Evolutionary conservation across 2,113 vertebrate genomes (phyloP).

Genomic region (Oceanodroma tethys): DNA sequence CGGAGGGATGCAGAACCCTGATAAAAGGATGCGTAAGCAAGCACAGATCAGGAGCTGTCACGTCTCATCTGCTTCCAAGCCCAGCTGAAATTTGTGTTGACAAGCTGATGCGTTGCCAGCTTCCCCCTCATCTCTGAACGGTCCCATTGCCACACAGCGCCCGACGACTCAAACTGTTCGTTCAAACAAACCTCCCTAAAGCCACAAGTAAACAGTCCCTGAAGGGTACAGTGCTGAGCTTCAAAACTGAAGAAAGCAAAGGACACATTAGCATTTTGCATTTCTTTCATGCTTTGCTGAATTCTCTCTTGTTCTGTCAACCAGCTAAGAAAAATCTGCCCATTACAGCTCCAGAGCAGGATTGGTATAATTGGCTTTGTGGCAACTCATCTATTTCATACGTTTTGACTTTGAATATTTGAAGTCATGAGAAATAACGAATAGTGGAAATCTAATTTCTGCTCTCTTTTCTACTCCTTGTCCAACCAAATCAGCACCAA

Average conservation of each 20-base stretch:
- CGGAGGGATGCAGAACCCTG: neutral
- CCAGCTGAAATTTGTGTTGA: neutral
- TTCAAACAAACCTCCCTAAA: neutral
- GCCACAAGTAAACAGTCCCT: neutral
- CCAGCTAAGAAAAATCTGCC: constrained; percentile 20
- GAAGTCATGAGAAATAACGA: neutral
- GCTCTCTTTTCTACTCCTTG: neutral
- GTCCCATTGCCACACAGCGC: neutral
- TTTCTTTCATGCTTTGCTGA: constrained; percentile 42
- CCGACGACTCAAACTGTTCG: neutral
- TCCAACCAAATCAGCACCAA: constrained; percentile 21
- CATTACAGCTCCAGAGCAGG: neutral
- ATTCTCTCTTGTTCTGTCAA: constrained; percentile 36
- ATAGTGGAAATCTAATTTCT: constrained; percentile 14
- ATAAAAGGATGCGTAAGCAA: neutral
- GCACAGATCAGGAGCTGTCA: neutral
- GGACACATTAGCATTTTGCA: neutral
- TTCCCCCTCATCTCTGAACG: neutral
- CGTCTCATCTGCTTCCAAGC: neutral
- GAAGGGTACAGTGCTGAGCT: neutral
- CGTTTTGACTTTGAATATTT: neutral
- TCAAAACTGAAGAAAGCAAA: neutral
- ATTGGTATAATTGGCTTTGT: constrained; percentile 33
- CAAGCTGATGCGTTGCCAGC: neutral
- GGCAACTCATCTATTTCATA: constrained; percentile 24